Base-by-base conservation (phyloP, 1,140 invertebrate genomes). In the Subanguina moxae region DNA sequence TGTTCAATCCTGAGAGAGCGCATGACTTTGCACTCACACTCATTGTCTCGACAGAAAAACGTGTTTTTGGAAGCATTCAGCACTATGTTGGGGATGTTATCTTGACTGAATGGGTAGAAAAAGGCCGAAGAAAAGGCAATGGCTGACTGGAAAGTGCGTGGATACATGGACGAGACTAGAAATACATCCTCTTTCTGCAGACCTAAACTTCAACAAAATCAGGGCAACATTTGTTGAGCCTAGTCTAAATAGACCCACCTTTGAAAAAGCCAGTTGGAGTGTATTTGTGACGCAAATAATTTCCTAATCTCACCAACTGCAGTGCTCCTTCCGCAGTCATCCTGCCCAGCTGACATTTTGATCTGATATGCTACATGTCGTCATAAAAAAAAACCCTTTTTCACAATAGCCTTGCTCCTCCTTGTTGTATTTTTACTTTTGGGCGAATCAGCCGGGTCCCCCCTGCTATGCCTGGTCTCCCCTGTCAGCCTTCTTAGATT, bases 271-370 rank as follows among this genome's bases (percentile, higher is more conserved):
- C 71, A 13, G 56, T 25, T 25, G n/a, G 8, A 9, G n/a, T 8
- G 46, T 71, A 71, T 59, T 65, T 30, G 0, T 57, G 48, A 7
- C 57, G 25, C 43, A 71, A 65, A 45, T 42, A 72, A 64, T 30
- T 59, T 1, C 70, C 70, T 23, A 71, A 25, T 48, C 42, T 69
- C 21, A 71, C n/a, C 38, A 73, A 28, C 19, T 71, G 70, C 0
- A 71, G 42, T 13, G 70, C 70, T 0, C 70, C 70, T 58, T 71
- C 70, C 13, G 70, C 70, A 8, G 70, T 71, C 69, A 71, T 64
- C 23, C 71, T 23, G 15, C 70, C 70, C 9, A 64, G n/a, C 11
- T 45, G 19, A 46, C 70, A 71, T 57, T 56, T 52, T 19, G 71
- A 71, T 25, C 70, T 71, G 13, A 52, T 7, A 7, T 52, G 3